Conservation (phyloP, 2,888 invertebrate genomes). For the Taphrorychus bicolor region DNA sequence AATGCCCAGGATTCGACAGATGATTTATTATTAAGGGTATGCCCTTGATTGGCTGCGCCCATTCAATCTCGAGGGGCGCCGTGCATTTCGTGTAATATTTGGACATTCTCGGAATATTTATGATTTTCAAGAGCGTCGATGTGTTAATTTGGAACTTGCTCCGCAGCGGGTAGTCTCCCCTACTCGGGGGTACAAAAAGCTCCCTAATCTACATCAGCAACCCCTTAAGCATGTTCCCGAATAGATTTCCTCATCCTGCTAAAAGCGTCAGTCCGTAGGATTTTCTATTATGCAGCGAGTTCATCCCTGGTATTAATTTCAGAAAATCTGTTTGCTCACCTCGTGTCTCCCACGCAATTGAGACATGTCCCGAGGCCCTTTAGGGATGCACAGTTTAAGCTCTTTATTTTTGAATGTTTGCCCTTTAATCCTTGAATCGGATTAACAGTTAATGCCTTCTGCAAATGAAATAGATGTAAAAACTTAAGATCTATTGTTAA, state of each 20-base stretch:
- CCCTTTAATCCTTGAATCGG: constrained; percentile 8
- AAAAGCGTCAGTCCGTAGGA: constrained; percentile 27
- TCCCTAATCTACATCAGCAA: background rate
- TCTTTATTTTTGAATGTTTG: constrained; percentile 2
- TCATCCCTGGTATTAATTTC: constrained; percentile 45
- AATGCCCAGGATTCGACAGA: constrained; percentile 54
- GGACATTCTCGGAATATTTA: constrained; percentile 49
- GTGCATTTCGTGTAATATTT: constrained; percentile 48
- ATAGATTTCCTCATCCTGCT: constrained; percentile 10
- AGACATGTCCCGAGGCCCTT: background rate
- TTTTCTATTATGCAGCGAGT: constrained; percentile 42
- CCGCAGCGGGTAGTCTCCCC: constrained; percentile 10
- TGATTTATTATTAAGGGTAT: constrained; percentile 55
- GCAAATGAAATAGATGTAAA: too few relatives aligned
- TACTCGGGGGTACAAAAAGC: background rate
- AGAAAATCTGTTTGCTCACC: constrained; percentile 56
- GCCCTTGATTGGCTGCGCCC: constrained; percentile 42
- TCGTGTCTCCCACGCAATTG: constrained; percentile 56
- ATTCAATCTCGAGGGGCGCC: constrained; percentile 46
- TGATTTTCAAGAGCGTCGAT: constrained; percentile 47
- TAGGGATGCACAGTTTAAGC: constrained; percentile 3
- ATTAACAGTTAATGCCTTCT: constrained; percentile 4
- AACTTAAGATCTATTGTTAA: too few relatives aligned
- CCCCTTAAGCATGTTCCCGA: constrained; percentile 16
- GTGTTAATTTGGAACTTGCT: constrained; percentile 46